Conservation (phyloP, 2,113 vertebrate genomes). For the Peromyscus maniculatus region DNA sequence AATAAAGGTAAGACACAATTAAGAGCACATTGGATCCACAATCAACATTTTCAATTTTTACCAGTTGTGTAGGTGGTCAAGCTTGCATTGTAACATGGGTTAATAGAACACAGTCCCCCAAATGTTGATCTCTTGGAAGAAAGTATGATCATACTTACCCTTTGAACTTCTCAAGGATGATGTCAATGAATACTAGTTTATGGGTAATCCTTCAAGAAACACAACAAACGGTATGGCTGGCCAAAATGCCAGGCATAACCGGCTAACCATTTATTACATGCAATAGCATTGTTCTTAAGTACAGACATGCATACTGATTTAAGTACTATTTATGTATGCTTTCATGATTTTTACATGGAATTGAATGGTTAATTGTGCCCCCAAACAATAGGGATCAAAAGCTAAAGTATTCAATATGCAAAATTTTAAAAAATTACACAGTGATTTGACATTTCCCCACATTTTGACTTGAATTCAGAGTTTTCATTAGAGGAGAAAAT, state of each 20-base stretch:
- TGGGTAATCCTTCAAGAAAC: background rate
- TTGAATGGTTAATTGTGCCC: background rate
- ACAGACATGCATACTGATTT: background rate
- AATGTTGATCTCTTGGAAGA: background rate
- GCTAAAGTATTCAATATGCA: background rate
- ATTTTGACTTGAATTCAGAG: constrained; percentile 6
- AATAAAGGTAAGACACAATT: background rate
- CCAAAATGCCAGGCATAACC: background rate
- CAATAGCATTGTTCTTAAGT: background rate
- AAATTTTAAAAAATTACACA: background rate
- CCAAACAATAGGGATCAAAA: background rate
- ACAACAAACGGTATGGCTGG: accelerated
- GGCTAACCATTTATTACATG: background rate
- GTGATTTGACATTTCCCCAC: background rate
- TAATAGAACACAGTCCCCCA: background rate
- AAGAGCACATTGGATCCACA: background rate
- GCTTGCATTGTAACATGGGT: background rate
- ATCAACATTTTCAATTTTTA: background rate
- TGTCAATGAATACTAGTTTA: accelerated
- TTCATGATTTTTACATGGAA: background rate
- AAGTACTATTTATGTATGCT: background rate
- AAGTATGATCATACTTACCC: accelerated
- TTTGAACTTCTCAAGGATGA: background rate
- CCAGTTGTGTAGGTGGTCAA: background rate
- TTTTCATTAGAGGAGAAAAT: constrained; percentile 74